Percentiles rank a stretch among this genome's conserved stretches.
phyloP scores from a whole-genome alignment of 2,888 invertebrate genomes.

The Philereme transversata region DNA sequence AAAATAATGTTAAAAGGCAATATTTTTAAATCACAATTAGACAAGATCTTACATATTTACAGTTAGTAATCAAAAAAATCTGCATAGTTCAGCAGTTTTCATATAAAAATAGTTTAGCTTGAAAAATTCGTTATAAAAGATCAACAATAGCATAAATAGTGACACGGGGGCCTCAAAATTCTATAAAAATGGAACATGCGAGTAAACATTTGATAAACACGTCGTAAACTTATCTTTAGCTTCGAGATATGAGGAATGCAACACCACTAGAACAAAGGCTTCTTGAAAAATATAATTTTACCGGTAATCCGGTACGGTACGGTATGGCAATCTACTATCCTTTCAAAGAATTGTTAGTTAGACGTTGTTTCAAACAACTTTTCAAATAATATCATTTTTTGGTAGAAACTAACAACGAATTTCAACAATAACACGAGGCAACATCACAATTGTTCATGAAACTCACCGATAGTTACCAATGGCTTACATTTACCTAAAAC shows the following conservation, averaged over 20 bases:
- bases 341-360: background rate
- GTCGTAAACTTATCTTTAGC: slow-evolving; percentile 14
- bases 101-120: slow-evolving; percentile 31
- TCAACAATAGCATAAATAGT: slow-evolving; percentile 29
- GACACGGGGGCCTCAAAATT: slow-evolving; percentile 23
- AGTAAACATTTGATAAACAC: slow-evolving; percentile 18
- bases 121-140: slow-evolving; percentile 32
- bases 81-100: slow-evolving; percentile 25
- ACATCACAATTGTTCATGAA: slow-evolving; percentile 18
- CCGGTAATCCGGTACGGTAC: slow-evolving; percentile 5
- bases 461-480: slow-evolving; percentile 4
- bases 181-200: slow-evolving; percentile 24
- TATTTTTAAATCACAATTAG: slow-evolving; percentile 59
- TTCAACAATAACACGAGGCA: slow-evolving; percentile 21
- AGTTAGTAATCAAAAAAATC: slow-evolving; percentile 36
- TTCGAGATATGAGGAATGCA: slow-evolving; percentile 18
- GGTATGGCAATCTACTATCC: background rate
- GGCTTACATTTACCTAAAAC: no score
- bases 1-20: slow-evolving; percentile 36
- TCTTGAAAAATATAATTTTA: slow-evolving; percentile 1
- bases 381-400: slow-evolving; percentile 29
- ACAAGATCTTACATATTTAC: slow-evolving; percentile 73
- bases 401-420: slow-evolving; percentile 27
- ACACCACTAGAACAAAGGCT: slow-evolving; percentile 14
- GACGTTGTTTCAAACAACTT: slow-evolving; percentile 24